These are phyloP conservation scores for Mystacornis crossleyi DNA, from an alignment of 2,113 vertebrate species.

Conservation along the genomic window DNA sequence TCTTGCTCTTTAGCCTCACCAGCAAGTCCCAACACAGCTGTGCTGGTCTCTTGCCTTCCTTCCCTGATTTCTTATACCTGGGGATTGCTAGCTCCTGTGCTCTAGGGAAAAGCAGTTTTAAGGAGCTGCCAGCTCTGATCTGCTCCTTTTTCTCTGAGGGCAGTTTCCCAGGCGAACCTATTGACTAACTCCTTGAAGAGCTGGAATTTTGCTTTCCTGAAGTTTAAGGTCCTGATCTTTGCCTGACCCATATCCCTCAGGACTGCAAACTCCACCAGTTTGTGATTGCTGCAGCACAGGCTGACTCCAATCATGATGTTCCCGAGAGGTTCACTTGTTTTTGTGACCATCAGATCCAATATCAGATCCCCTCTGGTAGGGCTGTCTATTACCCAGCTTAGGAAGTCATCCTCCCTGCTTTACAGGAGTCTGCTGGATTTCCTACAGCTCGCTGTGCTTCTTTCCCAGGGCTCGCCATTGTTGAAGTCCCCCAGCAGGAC, in stretches of 20 bases:
- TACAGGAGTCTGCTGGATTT: background rate
- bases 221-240: background rate
- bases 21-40: background rate
- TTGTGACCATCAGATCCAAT: background rate
- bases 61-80: background rate
- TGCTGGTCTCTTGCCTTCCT: background rate
- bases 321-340: fast-evolving
- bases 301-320: too few species aligned
- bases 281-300: background rate
- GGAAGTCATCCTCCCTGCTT: background rate
- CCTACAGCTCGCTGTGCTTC: fast-evolving
- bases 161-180: background rate
- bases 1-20: background rate
- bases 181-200: background rate
- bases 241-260: background rate
- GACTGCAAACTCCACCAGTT: background rate
- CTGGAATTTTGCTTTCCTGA: background rate
- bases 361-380: background rate
- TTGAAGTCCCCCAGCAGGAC: background rate
- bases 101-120: background rate
- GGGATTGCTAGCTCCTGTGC: background rate
- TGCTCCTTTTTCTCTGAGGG: background rate
- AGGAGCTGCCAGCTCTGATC: background rate
- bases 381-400: background rate
- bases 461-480: background rate